These are phyloP conservation scores for Merops nubicus DNA, from an alignment of 2,113 vertebrate genomes.

Conservation along the genomic window DNA sequence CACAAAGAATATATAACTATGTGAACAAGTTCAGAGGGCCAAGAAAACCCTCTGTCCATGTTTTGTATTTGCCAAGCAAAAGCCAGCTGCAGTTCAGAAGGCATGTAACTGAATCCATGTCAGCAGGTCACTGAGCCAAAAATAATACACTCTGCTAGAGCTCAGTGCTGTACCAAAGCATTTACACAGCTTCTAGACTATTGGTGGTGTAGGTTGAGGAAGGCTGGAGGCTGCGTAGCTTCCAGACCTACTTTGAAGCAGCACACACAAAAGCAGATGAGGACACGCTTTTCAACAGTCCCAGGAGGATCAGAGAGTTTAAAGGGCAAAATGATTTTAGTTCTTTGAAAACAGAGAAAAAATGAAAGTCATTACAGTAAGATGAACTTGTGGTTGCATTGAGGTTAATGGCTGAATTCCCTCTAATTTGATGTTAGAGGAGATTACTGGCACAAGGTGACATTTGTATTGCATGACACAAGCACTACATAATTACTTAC, in stretches of 20 bases:
- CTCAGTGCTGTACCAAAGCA: neutral
- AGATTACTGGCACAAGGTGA: neutral
- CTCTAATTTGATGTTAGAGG: neutral
- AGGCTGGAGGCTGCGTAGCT: neutral
- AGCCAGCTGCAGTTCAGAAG: neutral
- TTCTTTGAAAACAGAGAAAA: neutral
- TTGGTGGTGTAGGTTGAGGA: neutral
- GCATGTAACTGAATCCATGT: neutral
- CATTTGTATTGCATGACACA: neutral
- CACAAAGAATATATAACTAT: neutral
- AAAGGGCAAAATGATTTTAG: neutral
- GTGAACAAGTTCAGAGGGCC: neutral
- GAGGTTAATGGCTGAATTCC: neutral
- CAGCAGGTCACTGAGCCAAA: neutral
- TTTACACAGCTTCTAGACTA: neutral
- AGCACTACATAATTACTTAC: neutral
- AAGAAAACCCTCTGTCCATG: neutral
- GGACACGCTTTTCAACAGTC: neutral
- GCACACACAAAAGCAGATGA: neutral
- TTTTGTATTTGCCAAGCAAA: neutral
- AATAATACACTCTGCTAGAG: neutral
- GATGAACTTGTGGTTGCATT: neutral
- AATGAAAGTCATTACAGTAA: neutral
- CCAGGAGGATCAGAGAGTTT: fast-evolving
- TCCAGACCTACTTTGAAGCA: neutral